phyloP scores from a whole-genome alignment of 2,888 invertebrate genomes.

The Dendrolimus pini region DNA sequence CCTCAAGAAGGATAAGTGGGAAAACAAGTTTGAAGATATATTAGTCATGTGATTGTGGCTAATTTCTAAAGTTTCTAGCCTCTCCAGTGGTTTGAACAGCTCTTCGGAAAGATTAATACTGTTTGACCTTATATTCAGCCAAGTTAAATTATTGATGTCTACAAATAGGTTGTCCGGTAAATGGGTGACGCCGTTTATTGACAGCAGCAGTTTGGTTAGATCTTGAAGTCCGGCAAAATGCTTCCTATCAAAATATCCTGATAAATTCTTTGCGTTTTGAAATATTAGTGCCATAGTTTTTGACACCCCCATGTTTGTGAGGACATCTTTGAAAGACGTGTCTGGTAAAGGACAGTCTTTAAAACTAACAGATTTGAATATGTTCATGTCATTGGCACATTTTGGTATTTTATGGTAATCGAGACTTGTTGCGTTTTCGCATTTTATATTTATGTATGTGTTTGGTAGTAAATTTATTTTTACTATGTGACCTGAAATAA shows the following conservation, averaged over 20 bases:
- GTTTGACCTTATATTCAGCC: conserved; percentile 80
- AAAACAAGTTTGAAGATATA: conserved; percentile 78
- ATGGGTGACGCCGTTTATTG: conserved; percentile 77
- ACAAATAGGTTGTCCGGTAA: conserved; percentile 79
- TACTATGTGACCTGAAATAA: conserved; percentile 55
- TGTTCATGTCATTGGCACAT: conserved; percentile 53
- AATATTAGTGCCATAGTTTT: conserved; percentile 74
- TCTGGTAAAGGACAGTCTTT: conserved; percentile 74
- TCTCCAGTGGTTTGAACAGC: conserved; percentile 73
- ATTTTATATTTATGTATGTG: conserved; percentile 61
- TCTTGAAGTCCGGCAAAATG: conserved; percentile 77
- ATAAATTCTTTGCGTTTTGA: conserved; percentile 68
- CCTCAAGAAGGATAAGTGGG: conserved; percentile 74
- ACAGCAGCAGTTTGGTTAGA: conserved; percentile 73
- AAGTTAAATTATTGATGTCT: conserved; percentile 77
- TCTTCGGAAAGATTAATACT: conserved; percentile 74
- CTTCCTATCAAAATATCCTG: conserved; percentile 72
- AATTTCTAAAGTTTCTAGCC: conserved; percentile 79
- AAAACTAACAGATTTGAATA: conserved; percentile 66
- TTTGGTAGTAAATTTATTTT: conserved; percentile 62
- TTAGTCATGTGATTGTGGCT: conserved; percentile 80
- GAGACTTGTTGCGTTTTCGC: conserved; percentile 53
- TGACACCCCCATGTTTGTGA: conserved; percentile 61
- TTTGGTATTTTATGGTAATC: conserved; percentile 66
- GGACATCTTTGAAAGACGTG: conserved; percentile 64